Evolutionary conservation across 2,888 invertebrate genomes (phyloP), one percentile per base, ranked within the genome.

Genomic region (Lypha dubia): DNA sequence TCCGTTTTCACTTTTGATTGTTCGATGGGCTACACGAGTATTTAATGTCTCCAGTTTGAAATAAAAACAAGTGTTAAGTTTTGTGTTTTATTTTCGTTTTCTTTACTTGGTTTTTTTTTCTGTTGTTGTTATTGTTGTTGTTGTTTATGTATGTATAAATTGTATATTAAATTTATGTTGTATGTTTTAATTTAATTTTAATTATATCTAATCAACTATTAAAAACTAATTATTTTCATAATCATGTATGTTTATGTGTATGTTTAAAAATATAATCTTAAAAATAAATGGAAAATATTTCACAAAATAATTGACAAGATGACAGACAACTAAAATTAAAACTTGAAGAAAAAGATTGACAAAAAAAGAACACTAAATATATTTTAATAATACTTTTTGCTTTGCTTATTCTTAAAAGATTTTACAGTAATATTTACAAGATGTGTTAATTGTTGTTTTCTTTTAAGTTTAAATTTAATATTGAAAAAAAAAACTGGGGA

Each of bases 21-120:
- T n/a, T n/a, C n/a, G n/a, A n/a, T n/a, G n/a, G n/a, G n/a, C n/a
- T n/a, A n/a, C n/a, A n/a, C n/a, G n/a, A n/a, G n/a, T 7, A 17
- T 6, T 17, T 28, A 0, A 5, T 5, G 24, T 67, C 17, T 58
- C 38, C 35, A 63, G 35, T 51, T 88, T 88, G 87, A 90, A 90
- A 90, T 90, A 89, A 90, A 89, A 89, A 89, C 89, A 90, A 87
- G 81, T 81, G 86, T 73, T 71, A 9, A 3, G 11, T 83, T 77
- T 84, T 65, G 73, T 79, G 67, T 75, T 73, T 71, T 71, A 63
- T 74, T 70, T 56, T 70, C 70, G 44, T 77, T 86, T 85, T 82
- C 15, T 82, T 70, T 71, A 53, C 53, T 84, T n/a, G n/a, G n/a
- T n/a, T n/a, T n/a, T n/a, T n/a, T 77, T 67, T 77, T 74, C 83